Evolutionary conservation across 2,113 vertebrate species (phyloP), one percentile per base, ranked within the genome.

Genomic region (Otis tarda): DNA sequence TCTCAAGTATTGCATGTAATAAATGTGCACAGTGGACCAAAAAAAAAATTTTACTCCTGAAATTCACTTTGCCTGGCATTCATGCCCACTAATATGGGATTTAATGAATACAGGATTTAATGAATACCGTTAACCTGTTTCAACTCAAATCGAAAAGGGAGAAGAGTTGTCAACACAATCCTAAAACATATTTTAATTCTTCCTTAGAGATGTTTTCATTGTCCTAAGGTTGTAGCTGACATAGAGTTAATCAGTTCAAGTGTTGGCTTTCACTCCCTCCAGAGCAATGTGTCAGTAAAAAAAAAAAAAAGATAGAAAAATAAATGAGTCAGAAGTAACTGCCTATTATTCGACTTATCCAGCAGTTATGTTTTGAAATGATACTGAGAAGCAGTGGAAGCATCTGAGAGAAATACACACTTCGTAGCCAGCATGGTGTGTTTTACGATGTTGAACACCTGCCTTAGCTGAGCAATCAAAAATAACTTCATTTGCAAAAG

Each of bases 401-500:
- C 83, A 77, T 94, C 71, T 93, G 81, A 93, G 90, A 70, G 21
- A 47, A 92, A 11, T 80, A 80, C 64, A 82, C 27, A 65, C 55
- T 97, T 96, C 30, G 7, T 56, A 78, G 63, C 28, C 87, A 91
- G 64, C 85, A 43, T 80, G 65, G 21, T 78, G 39, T 79, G 71
- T 89, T 90, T 96, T 94, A 93, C 67, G 3, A 3, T 45, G 64
- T 84, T 97, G 93, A 92, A 85, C 60, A 86, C 53, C 39, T 89
- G 41, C 69, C 55, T 88, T 20, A 53, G 79, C 59, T 75, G 64
- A 41, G 56, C 80, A 60, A 31, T 91, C 45, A 55, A 68, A 93
- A 96, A 75, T 94, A 95, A 83, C 50, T 96, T 94, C 21, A 79
- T 96, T 97, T 95, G 93, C 81, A 90, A 33, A 90, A 91, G 83